Conservation (phyloP, 2,113 vertebrate genomes). For the Candoia aspera region DNA sequence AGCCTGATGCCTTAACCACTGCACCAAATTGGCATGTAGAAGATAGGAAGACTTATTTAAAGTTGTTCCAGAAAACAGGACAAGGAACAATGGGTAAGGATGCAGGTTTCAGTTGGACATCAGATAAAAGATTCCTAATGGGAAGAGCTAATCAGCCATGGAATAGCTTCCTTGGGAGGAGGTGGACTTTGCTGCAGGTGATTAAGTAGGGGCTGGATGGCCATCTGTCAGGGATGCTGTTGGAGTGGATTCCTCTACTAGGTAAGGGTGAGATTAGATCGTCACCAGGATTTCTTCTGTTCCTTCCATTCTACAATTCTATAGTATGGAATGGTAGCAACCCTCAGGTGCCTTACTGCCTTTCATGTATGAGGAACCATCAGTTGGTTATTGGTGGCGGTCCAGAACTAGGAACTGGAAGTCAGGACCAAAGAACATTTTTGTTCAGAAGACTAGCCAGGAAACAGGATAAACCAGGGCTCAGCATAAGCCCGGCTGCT, state of each 20-base stretch:
- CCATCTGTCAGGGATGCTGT: background rate
- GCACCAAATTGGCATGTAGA: background rate
- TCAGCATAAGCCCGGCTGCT: background rate
- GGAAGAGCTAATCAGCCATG: background rate
- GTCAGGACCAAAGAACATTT: background rate
- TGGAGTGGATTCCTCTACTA: background rate
- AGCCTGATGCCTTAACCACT: background rate
- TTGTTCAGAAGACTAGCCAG: background rate
- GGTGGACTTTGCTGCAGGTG: background rate
- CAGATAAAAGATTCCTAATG: background rate
- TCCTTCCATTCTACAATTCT: background rate
- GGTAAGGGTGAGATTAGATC: background rate
- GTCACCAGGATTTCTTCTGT: background rate
- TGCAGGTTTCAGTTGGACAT: background rate
- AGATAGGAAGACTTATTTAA: background rate
- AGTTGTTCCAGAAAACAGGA: background rate
- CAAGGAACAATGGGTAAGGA: background rate
- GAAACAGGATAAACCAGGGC: background rate
- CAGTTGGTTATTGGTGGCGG: too few relatives aligned
- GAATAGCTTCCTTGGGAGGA: background rate
- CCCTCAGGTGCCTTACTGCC: background rate
- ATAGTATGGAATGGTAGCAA: background rate
- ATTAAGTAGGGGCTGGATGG: background rate
- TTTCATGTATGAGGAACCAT: background rate
- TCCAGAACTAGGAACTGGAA: background rate